phyloP scores from a whole-genome alignment of 2,797 vertebrate genomes.

The Nannoperca australis region DNA sequence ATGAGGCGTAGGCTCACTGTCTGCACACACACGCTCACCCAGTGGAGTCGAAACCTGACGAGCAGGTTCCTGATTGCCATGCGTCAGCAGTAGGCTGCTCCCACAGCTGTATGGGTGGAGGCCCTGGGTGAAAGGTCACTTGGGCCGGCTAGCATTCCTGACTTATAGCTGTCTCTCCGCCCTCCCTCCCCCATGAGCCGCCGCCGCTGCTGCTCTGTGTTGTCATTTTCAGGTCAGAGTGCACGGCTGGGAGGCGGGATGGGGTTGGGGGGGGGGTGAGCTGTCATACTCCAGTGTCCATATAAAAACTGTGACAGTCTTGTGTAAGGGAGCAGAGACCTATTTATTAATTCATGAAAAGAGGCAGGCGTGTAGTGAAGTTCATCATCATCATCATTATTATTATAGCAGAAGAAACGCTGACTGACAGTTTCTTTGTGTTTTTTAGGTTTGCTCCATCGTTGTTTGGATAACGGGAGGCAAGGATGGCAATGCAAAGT shows the following conservation, averaged over 20 bases:
- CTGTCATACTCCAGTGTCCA: background rate
- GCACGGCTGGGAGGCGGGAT: background rate
- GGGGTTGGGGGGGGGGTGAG: background rate
- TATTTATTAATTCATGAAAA: conserved; percentile 35
- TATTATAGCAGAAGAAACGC: background rate
- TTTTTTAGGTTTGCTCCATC: conserved; percentile 73
- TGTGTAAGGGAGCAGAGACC: conserved; percentile 14
- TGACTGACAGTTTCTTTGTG: conserved; percentile 22
- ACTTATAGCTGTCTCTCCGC: conserved; percentile 67
- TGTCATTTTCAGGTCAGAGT: conserved; percentile 62
- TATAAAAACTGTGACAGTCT: conserved; percentile 14
- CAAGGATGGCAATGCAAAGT: conserved; percentile 82
- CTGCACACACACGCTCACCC: background rate
- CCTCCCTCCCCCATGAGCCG: conserved; percentile 30
- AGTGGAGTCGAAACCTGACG: conserved; percentile 65
- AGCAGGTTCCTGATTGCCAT: conserved; percentile 71
- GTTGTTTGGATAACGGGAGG: conserved; percentile 62
- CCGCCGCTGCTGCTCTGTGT: conserved; percentile 46
- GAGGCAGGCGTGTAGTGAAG: background rate
- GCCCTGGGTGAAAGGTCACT: conserved; percentile 76
- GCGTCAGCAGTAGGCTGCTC: conserved; percentile 71
- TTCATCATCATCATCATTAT: background rate
- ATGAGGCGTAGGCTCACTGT: background rate
- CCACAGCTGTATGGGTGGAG: conserved; percentile 72
- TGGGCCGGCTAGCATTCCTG: conserved; percentile 62